phyloP scores from a whole-genome alignment of 1,140 invertebrate species.

The Babylonia areolata region DNA sequence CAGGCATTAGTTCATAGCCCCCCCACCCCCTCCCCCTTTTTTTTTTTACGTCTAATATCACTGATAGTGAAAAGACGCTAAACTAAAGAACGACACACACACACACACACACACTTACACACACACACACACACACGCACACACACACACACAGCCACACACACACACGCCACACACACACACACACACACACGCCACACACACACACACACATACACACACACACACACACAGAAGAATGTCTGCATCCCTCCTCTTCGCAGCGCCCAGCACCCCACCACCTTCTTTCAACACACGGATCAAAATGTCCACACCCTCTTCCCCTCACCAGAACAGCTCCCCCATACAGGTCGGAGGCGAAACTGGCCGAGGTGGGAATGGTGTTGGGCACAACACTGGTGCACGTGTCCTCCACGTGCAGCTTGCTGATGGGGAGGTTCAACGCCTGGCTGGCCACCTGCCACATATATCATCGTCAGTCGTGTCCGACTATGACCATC shows the following conservation, averaged over 20 bases:
- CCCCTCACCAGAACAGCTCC: not conserved
- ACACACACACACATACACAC: not conserved
- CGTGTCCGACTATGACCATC: too few species aligned
- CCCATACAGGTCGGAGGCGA: conserved; percentile 4
- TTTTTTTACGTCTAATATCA: too few species aligned
- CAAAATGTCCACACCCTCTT: too few species aligned
- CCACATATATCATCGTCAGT: not conserved
- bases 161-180: not conserved
- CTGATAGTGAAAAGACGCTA: too few species aligned
- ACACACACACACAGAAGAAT: not conserved
- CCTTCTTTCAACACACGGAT: too few species aligned
- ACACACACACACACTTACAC: not conserved
- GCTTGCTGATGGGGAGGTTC: conserved; percentile 84
- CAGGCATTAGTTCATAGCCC: too few species aligned
- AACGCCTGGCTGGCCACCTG: conserved; percentile 79
- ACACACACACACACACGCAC: not conserved
- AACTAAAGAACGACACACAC: not conserved
- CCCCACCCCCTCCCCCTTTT: too few species aligned
- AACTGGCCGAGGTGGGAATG: not conserved
- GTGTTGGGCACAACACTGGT: conserved; percentile 94
- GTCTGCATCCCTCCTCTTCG: too few species aligned
- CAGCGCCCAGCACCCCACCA: not conserved
- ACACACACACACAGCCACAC: not conserved
- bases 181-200: not conserved
- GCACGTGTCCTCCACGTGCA: conserved; percentile 90